Percentiles rank a stretch among this genome's conserved stretches.
Conservation (phyloP, 2,797 vertebrate genomes). For the Cyclopterus lumpus region DNA sequence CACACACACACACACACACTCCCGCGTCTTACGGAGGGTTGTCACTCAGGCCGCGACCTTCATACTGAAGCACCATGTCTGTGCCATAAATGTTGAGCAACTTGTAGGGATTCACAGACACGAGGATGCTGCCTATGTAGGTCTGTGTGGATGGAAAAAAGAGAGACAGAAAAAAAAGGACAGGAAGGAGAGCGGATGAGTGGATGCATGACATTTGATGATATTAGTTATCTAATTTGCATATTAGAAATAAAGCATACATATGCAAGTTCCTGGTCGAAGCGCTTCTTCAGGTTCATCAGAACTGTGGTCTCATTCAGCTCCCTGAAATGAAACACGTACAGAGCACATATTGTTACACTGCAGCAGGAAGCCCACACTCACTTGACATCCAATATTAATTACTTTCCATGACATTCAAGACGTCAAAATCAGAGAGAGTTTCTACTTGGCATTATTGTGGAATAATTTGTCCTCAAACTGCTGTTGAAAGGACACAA, state of each 20-base stretch:
- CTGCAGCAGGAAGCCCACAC: constrained; percentile 20
- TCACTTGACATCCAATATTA: constrained; percentile 34
- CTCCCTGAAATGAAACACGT: constrained; percentile 84
- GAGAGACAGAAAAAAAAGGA: constrained; percentile 6
- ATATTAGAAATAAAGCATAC: constrained; percentile 79
- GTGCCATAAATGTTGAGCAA: constrained; percentile 94
- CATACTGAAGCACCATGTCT: constrained; percentile 92
- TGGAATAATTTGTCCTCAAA: constrained; percentile 16
- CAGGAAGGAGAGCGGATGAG: constrained; percentile 26
- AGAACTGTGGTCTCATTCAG: constrained; percentile 93
- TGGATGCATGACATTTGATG: constrained; percentile 8
- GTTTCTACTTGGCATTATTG: not conserved
- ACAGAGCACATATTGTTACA: constrained; percentile 39
- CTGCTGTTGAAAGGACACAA: constrained; percentile 16
- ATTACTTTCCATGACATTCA: constrained; percentile 47
- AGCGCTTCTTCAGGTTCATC: constrained; percentile 92
- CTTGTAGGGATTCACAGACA: constrained; percentile 94
- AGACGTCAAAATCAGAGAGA: constrained; percentile 12
- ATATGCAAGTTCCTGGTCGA: constrained; percentile 91
- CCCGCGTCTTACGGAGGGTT: constrained; percentile 93
- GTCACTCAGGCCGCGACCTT: constrained; percentile 89
- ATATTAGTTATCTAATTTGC: constrained; percentile 27
- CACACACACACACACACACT: constrained; percentile 16
- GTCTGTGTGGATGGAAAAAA: constrained; percentile 82
- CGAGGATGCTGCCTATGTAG: constrained; percentile 96